Evolutionary conservation across 2,888 invertebrate species (phyloP).

Genomic region (Zeuzera pyrina): DNA sequence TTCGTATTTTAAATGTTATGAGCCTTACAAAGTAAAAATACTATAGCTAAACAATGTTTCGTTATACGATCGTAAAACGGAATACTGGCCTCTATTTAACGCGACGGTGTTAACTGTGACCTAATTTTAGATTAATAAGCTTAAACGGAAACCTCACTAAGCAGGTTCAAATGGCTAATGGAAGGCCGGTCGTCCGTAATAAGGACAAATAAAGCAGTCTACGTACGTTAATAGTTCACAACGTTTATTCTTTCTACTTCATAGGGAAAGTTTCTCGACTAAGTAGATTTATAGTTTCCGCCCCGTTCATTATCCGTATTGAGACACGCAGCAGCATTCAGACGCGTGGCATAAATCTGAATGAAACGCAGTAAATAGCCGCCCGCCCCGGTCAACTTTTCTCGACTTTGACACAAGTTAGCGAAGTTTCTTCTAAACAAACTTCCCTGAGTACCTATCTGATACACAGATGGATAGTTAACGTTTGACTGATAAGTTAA

Average conservation of each 20-base stretch:
- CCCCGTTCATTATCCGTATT: slow-evolving; percentile 70
- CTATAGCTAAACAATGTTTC: no score
- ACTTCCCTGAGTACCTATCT: slow-evolving; percentile 22
- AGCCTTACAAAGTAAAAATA: no score
- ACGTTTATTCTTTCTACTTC: slow-evolving; percentile 52
- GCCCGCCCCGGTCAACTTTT: slow-evolving; percentile 36
- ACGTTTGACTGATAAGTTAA: slow-evolving; percentile 16
- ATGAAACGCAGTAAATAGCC: slow-evolving; percentile 54
- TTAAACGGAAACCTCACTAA: slow-evolving; percentile 72
- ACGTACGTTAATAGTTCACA: slow-evolving; percentile 44
- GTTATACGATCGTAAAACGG: no score
- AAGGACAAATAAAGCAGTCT: slow-evolving; percentile 26
- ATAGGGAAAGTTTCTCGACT: slow-evolving; percentile 63
- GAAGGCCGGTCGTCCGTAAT: slow-evolving; percentile 37
- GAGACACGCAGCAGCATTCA: slow-evolving; percentile 31
- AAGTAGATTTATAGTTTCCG: slow-evolving; percentile 71
- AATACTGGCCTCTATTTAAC: slow-evolving; percentile 60
- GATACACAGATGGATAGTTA: slow-evolving; percentile 19
- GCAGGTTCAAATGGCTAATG: slow-evolving; percentile 61
- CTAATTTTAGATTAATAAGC: slow-evolving; percentile 71
- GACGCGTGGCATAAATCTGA: slow-evolving; percentile 67
- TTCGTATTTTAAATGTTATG: no score
- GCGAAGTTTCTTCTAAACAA: slow-evolving; percentile 25
- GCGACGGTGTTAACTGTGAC: slow-evolving; percentile 61
- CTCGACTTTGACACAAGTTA: slow-evolving; percentile 37